Base-by-base conservation (phyloP, 1,140 invertebrate genomes). In the Drosophila azteca region DNA sequence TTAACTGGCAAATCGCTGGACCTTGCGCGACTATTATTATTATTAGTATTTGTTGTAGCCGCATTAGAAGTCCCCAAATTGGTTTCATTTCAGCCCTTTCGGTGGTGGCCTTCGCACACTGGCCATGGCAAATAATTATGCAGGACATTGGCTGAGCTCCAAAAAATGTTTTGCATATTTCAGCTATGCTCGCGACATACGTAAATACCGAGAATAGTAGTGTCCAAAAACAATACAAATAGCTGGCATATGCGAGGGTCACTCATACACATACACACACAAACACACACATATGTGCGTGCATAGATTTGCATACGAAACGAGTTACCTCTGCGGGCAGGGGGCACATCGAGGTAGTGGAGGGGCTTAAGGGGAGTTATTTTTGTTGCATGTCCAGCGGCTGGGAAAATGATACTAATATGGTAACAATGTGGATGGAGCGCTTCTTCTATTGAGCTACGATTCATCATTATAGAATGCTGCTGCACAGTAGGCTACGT, bases 11-110 rank as follows among this genome's bases (percentile, higher is more conserved):
- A 83, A 82, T 82, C 73, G 69, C 81, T 61, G 75, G 54, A 48
- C 62, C 68, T 79, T 64, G 52, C 64, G 70, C 45, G 69, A 53
- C 71, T 73, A 73, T 76, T 79, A 83, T 84, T 72, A 80, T 72
- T 73, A 73, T 76, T 79, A 83, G 79, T 72, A 77, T 72, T 71
- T 79, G 81, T 66, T 58, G 65, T 64, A 66, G 45, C 45, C 52
- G 66, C 66, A 69, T 79, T 84, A 75, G 54, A 73, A 73, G 51
- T 72, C 58, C 35, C 59, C 71, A 83, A 84, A 83, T 83, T 84
- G 80, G 77, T 83, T 80, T 77, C 64, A 65, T 60, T 75, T 63
- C 48, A 31, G 22, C 44, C 1, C 35, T 39, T 1, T 13, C 11
- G 11, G n/a, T n/a, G n/a, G 9, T 39, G 22, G 15, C 13, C 62